Conservation (phyloP, 2,888 invertebrate genomes). For the Abrostola triplasia region DNA sequence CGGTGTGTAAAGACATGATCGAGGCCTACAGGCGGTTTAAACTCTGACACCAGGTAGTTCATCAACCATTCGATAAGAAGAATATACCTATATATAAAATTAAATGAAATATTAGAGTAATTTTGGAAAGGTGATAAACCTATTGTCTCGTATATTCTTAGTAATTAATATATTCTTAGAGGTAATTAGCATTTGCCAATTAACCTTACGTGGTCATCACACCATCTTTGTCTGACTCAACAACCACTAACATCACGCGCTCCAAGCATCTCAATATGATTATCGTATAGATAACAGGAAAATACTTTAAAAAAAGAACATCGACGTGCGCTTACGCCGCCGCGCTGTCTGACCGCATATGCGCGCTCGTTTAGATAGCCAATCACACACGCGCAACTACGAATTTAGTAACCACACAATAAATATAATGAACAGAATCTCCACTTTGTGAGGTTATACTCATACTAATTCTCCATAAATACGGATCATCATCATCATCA, state of each 20-base stretch:
- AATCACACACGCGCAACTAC: conserved; percentile 7
- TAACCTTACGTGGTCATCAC: not conserved
- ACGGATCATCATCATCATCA: too few relatives aligned
- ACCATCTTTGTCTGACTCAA: not conserved
- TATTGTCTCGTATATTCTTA: too few relatives aligned
- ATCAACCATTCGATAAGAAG: too few relatives aligned
- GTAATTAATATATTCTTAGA: too few relatives aligned
- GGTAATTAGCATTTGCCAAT: too few relatives aligned
- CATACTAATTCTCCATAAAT: too few relatives aligned
- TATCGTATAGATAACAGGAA: conserved; percentile 28
- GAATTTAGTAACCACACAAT: not conserved
- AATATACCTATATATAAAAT: too few relatives aligned
- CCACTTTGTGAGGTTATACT: not conserved
- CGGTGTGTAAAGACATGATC: too few relatives aligned
- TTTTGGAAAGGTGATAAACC: too few relatives aligned
- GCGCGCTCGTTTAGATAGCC: conserved; percentile 17
- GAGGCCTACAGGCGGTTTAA: too few relatives aligned
- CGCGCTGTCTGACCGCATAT: conserved; percentile 44
- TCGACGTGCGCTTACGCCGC: conserved; percentile 29
- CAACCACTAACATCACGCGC: conserved; percentile 12
- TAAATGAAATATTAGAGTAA: too few relatives aligned
- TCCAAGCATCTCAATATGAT: conserved; percentile 10
- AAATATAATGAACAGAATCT: not conserved
- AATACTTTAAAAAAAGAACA: conserved; percentile 20
- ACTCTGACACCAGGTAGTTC: too few relatives aligned